These are phyloP conservation scores for Mactra quadrangularis DNA, from an alignment of 1,140 invertebrate species.

Conservation along the genomic window DNA sequence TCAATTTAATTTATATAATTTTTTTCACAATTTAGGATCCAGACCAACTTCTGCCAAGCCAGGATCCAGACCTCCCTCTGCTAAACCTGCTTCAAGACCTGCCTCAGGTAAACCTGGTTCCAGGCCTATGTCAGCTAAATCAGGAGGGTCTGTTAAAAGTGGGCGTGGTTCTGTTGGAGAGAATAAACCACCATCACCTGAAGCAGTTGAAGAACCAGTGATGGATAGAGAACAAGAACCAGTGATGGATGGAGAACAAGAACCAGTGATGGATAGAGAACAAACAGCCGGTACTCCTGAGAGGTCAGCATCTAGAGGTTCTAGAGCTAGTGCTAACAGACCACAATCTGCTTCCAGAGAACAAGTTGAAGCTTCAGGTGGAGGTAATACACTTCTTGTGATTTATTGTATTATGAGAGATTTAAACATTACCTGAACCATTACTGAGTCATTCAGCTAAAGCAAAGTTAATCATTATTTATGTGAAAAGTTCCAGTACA, in stretches of 20 bases:
- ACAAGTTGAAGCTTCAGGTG: conserved; percentile 17
- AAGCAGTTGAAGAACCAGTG: conserved; percentile 26
- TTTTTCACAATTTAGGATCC: too few species aligned
- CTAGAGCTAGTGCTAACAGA: conserved; percentile 53
- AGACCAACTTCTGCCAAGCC: conserved; percentile 69
- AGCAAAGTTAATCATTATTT: too few species aligned
- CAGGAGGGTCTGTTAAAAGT: conserved; percentile 57
- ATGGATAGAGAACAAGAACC: conserved; percentile 44
- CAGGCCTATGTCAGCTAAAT: conserved; percentile 72
- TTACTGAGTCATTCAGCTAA: too few species aligned
- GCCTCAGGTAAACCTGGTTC: conserved; percentile 71
- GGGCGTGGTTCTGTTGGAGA: conserved; percentile 33
- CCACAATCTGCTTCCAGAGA: conserved; percentile 33
- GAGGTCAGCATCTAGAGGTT: conserved; percentile 47
- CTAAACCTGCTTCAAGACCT: conserved; percentile 71
- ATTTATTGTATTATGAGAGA: too few species aligned
- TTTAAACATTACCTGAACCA: too few species aligned
- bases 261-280: conserved; percentile 40
- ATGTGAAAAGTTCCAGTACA: too few species aligned
- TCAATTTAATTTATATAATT: too few species aligned
- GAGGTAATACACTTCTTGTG: too few species aligned
- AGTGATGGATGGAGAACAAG: conserved; percentile 28
- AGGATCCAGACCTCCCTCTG: conserved; percentile 66
- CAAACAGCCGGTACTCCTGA: conserved; percentile 2
- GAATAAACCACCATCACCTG: conserved; percentile 61